Evolutionary conservation across 2,113 vertebrate species (phyloP), one percentile per base, ranked within the genome.

Genomic region (Puffinus mauretanicus): DNA sequence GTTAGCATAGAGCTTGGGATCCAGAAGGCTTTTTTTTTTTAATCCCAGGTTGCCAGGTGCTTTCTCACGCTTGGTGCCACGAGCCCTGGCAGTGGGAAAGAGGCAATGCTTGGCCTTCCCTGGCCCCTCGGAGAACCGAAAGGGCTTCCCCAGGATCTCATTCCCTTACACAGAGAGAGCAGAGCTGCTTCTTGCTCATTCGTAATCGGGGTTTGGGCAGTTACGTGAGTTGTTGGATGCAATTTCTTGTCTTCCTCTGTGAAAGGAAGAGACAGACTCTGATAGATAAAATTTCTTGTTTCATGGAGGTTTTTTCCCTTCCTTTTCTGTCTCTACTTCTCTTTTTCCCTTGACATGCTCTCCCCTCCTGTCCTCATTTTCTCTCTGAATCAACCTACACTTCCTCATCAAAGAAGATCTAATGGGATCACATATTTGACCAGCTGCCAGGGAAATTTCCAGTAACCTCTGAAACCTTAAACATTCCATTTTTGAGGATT

Each of bases 361-460:
- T 12, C 47, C 47, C 70, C 75, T 93, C 84, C 90, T 51, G 36
- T 26, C 21, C 66, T 93, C 47, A 77, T 87, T 94, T 96, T 97
- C 93, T 92, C 54, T 94, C 58, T 29, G 81, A 95, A 89, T 95
- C 91, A 95, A 96, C 81, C 77, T 93, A 93, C 71, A 77, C 82
- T 97, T 96, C 95, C 86, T 96, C 96, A 94, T 96, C 94, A 97
- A 93, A 94, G 93, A 94, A 86, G 73, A 88, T 95, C 96, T 98
- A 95, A 98, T 95, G 94, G 94, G 94, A 96, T 97, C 93, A 94
- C 93, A 93, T 97, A 90, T 95, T 90, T 44, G n/a, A 97, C 96
- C 96, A 65, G 69, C 95, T 97, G 92, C 97, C 96, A 93, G 88
- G 82, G 84, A 98, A 97, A 97, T 97, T 98, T 98, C 94, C 96